Evolutionary conservation across 2,113 vertebrate species (phyloP).

Genomic region (Chloroceryle aenea): DNA sequence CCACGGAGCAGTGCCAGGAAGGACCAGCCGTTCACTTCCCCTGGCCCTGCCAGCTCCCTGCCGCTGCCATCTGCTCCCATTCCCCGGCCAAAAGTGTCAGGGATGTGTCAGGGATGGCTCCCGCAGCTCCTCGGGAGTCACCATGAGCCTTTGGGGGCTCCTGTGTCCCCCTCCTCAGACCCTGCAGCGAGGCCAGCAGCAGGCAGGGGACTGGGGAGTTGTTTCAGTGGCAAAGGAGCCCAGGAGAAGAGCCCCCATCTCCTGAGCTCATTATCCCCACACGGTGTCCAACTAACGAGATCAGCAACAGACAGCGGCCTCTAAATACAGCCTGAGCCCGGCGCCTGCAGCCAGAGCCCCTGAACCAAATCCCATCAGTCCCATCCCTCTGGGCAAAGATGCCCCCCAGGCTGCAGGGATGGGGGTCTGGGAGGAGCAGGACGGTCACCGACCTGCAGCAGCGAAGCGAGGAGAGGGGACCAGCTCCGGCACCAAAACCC

Average conservation of each 20-base stretch:
- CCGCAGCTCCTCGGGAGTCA: background rate
- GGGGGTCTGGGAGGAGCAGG: background rate
- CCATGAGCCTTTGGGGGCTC: background rate
- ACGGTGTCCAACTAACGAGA: background rate
- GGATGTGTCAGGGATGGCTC: background rate
- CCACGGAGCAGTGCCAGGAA: background rate
- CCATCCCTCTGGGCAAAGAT: accelerated
- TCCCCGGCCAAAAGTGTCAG: background rate
- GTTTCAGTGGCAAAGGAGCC: background rate
- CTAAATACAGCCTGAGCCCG: background rate
- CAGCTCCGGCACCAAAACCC: background rate
- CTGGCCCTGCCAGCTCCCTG: background rate
- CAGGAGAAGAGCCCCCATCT: background rate
- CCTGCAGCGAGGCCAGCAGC: background rate
- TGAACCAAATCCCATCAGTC: background rate
- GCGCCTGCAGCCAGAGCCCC: background rate
- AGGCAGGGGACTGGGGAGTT: background rate
- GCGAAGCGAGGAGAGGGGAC: accelerated
- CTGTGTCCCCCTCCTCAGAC: no score
- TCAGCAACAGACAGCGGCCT: background rate
- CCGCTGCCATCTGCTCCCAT: background rate
- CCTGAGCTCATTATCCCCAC: background rate
- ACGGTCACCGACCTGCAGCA: background rate
- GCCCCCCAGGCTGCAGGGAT: accelerated
- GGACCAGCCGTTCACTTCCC: background rate